A percentile compares a stretch with the other conserved stretches of the same genome.
Conservation (phyloP, 64 coral and sea anemone species). For the Cladopsammia gracilis region DNA sequence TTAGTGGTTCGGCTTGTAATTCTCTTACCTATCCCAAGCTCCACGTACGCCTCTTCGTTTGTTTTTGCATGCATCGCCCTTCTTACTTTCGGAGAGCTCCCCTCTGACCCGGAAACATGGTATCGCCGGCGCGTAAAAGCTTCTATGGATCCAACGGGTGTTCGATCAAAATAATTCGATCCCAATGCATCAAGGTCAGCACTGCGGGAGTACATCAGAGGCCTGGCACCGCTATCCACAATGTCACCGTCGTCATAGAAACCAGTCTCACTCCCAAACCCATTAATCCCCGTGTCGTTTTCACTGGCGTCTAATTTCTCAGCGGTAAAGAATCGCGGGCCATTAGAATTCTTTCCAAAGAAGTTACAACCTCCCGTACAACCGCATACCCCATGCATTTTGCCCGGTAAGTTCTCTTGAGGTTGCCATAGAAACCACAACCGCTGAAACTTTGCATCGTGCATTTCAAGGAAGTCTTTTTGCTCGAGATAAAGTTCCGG, state of each 20-base stretch:
- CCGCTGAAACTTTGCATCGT: conserved; percentile 78
- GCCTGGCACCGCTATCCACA: conserved; percentile 48
- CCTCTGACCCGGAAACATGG: conserved; percentile 68
- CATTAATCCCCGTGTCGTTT: conserved; percentile 89
- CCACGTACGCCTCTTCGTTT: conserved; percentile 20
- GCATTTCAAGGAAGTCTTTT: conserved; percentile 91
- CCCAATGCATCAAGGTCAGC: conserved; percentile 55
- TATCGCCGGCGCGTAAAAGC: conserved; percentile 82
- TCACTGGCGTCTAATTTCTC: conserved; percentile 95
- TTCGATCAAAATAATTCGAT: conserved; percentile 62
- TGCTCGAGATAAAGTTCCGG: conserved; percentile 80
- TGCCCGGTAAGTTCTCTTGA: conserved; percentile 54
- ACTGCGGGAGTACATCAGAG: conserved; percentile 69
- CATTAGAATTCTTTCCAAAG: conserved; percentile 96
- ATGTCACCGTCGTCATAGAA: conserved; percentile 73
- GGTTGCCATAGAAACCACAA: conserved; percentile 98
- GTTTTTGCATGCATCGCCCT: not conserved
- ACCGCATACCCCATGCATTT: conserved; percentile 70
- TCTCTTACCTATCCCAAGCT: conserved; percentile 15
- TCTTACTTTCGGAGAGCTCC: conserved; percentile 61
- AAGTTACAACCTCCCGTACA: conserved; percentile 97
- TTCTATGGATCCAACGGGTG: conserved; percentile 72
- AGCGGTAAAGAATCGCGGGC: conserved; percentile 84
- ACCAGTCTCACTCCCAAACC: conserved; percentile 88
- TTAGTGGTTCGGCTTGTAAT: not conserved